Conservation (phyloP, 2,113 vertebrate species). For the Antigone vipio region DNA sequence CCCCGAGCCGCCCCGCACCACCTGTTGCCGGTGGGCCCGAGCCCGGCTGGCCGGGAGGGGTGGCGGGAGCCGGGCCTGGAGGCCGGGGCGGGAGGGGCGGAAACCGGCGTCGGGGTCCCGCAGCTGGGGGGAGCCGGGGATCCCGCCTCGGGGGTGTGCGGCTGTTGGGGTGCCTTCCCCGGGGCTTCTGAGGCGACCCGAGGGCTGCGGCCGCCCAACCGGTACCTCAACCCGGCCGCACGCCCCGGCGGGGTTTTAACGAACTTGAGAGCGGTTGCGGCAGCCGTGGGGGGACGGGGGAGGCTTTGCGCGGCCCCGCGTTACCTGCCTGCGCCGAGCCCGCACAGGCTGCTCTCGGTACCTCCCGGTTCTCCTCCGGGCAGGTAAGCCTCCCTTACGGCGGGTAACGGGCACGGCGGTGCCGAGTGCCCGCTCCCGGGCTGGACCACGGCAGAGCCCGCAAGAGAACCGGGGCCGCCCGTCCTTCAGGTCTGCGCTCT, state of each 20-base stretch:
- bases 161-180: background rate
- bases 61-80: background rate
- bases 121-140: background rate
- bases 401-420: no score
- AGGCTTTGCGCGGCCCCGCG: background rate
- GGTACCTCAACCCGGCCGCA: background rate
- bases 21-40: constrained; percentile 3
- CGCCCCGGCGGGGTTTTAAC: background rate
- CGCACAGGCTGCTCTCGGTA: background rate
- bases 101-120: background rate
- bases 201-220: background rate
- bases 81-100: no score
- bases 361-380: background rate
- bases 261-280: background rate
- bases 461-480: no score
- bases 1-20: background rate
- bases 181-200: background rate
- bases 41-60: background rate
- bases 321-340: background rate
- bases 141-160: background rate
- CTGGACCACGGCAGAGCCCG: background rate
- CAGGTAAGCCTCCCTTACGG: background rate
- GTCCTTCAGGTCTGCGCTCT: background rate
- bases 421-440: background rate
- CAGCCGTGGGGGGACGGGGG: background rate